Conservation (phyloP, 1,140 invertebrate species). For the Sweltsa coloradensis region DNA sequence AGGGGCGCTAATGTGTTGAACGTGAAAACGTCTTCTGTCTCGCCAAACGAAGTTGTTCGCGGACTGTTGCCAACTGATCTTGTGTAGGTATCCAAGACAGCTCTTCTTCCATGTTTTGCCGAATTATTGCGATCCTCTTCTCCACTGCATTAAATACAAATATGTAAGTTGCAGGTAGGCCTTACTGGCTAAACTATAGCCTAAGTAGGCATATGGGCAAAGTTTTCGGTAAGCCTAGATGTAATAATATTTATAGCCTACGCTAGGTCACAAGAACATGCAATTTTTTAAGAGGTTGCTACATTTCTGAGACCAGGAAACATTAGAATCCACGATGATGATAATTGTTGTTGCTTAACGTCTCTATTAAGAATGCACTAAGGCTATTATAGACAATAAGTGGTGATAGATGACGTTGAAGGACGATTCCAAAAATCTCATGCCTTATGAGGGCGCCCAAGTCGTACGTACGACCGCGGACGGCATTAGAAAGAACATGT, state of each 20-base stretch:
- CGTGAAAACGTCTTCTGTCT: too few species aligned
- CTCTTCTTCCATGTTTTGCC: slow-evolving; percentile 7
- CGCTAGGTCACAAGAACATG: background rate
- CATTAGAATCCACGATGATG: background rate
- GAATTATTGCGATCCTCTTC: slow-evolving; percentile 1
- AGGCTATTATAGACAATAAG: too few species aligned
- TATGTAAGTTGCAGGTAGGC: background rate
- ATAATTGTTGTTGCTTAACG: too few species aligned
- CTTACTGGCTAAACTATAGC: background rate
- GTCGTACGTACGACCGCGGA: too few species aligned
- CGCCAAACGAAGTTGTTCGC: background rate
- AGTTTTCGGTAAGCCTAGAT: background rate
- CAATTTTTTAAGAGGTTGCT: background rate
- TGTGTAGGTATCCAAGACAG: background rate
- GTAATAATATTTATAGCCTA: background rate
- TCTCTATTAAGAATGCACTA: too few species aligned
- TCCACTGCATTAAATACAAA: background rate
- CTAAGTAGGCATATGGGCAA: background rate
- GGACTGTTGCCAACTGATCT: slow-evolving; percentile 9
- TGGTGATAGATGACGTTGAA: too few species aligned
- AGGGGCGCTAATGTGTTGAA: background rate
- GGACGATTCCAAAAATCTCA: too few species aligned
- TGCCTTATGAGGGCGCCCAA: too few species aligned
- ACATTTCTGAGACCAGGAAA: background rate
- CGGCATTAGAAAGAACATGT: too few species aligned